Evolutionary conservation across 2,888 invertebrate species (phyloP).

Genomic region (Zele albiditarsus): DNA sequence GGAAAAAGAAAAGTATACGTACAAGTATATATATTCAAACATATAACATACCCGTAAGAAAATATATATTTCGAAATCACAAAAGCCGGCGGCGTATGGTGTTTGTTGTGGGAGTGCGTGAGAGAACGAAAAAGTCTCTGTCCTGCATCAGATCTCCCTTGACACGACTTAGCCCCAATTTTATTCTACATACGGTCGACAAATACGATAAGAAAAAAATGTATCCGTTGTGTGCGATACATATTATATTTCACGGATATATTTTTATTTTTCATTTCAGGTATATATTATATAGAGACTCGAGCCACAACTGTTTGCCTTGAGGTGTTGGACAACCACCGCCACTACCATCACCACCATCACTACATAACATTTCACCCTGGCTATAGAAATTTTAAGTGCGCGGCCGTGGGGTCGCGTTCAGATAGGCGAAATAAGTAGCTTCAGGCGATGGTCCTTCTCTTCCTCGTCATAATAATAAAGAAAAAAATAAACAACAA

Average conservation of each 20-base stretch:
- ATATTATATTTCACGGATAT: background rate
- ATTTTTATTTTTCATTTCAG: background rate
- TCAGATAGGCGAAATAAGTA: conserved; percentile 69
- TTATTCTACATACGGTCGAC: conserved; percentile 1
- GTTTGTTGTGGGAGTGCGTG: conserved; percentile 6
- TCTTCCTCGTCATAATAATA: background rate
- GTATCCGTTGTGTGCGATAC: background rate
- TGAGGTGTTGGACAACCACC: conserved; percentile 67
- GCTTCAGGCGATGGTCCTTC: conserved; percentile 57
- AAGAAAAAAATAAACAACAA: background rate
- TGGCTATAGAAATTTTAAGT: conserved; percentile 60
- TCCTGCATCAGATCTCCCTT: conserved; percentile 57
- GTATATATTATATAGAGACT: background rate
- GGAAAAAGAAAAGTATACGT: background rate
- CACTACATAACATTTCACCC: conserved; percentile 34
- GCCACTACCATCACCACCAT: conserved; percentile 36
- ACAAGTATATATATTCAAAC: background rate
- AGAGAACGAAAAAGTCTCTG: conserved; percentile 15
- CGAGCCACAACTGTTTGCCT: conserved; percentile 59
- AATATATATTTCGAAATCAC: background rate
- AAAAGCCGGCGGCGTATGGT: conserved; percentile 24
- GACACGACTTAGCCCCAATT: conserved; percentile 61
- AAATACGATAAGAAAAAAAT: conserved; percentile 8
- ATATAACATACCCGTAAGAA: no score
- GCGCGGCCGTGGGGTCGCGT: conserved; percentile 48